Evolutionary conservation across 1,140 invertebrate species (phyloP).

Genomic region (Cardiocondyla obscurior): DNA sequence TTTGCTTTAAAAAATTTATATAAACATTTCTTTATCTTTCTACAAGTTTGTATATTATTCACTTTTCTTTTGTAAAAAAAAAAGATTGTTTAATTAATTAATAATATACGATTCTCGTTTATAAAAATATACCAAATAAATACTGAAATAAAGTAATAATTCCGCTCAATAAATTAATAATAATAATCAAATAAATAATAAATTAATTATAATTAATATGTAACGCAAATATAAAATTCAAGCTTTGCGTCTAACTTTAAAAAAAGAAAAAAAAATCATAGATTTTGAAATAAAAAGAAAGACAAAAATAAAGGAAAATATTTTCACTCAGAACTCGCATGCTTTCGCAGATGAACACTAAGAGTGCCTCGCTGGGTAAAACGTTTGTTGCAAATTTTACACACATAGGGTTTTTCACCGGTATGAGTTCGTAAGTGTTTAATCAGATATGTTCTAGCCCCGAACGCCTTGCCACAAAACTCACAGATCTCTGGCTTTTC

Average conservation of each 20-base stretch:
- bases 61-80: too few species aligned
- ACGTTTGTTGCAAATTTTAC: constrained; percentile 83
- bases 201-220: not conserved
- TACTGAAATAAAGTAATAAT: not conserved
- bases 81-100: not conserved
- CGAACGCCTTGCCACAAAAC: constrained; percentile 88
- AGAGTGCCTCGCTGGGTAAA: constrained; percentile 85
- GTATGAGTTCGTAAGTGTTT: constrained; percentile 80
- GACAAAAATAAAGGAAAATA: not conserved
- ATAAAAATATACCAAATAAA: too few species aligned
- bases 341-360: constrained; percentile 74
- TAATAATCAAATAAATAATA: not conserved
- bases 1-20: not conserved
- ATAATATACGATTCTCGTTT: not conserved
- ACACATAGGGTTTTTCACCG: constrained; percentile 80
- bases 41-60: not conserved
- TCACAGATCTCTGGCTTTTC: constrained; percentile 86
- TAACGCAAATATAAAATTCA: not conserved
- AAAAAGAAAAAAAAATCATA: too few species aligned
- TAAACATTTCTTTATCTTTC: not conserved
- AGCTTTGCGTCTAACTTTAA: too few species aligned
- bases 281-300: not conserved
- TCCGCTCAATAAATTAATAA: not conserved
- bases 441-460: constrained; percentile 86
- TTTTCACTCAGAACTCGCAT: constrained; percentile 49